Evolutionary conservation across 2,888 invertebrate species (phyloP).

Genomic region (Cosmia trapezina): DNA sequence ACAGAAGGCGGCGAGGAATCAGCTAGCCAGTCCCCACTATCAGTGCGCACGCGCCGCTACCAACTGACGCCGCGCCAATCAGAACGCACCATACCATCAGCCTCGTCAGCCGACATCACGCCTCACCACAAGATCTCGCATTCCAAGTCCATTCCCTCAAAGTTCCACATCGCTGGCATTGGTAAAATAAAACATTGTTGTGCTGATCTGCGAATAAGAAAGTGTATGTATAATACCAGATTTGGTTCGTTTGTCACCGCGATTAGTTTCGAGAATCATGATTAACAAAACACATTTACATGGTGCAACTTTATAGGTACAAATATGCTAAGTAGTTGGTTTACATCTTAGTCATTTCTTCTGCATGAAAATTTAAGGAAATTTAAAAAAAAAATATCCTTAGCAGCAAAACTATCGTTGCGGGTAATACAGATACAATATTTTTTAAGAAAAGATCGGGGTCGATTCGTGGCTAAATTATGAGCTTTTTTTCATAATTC

Average conservation of each 20-base stretch:
- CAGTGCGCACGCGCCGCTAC: conserved; percentile 94
- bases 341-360: background rate
- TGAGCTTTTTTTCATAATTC: background rate
- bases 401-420: background rate
- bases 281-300: conserved; percentile 11
- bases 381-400: background rate
- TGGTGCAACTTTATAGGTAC: conserved; percentile 17
- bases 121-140: conserved; percentile 92
- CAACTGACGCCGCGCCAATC: conserved; percentile 96
- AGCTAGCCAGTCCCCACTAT: conserved; percentile 94
- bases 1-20: conserved; percentile 95
- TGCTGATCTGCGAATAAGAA: conserved; percentile 53
- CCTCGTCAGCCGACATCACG: conserved; percentile 93
- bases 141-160: conserved; percentile 88
- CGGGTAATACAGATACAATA: background rate
- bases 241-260: conserved; percentile 51
- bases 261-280: conserved; percentile 36
- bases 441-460: no score
- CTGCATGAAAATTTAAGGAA: background rate
- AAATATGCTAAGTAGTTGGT: background rate
- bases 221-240: conserved; percentile 48
- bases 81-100: conserved; percentile 92
- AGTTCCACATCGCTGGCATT: conserved; percentile 93
- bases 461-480: background rate
- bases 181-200: conserved; percentile 83